Evolutionary conservation across 2,113 vertebrate genomes (phyloP).

Genomic region (Upupa epops): DNA sequence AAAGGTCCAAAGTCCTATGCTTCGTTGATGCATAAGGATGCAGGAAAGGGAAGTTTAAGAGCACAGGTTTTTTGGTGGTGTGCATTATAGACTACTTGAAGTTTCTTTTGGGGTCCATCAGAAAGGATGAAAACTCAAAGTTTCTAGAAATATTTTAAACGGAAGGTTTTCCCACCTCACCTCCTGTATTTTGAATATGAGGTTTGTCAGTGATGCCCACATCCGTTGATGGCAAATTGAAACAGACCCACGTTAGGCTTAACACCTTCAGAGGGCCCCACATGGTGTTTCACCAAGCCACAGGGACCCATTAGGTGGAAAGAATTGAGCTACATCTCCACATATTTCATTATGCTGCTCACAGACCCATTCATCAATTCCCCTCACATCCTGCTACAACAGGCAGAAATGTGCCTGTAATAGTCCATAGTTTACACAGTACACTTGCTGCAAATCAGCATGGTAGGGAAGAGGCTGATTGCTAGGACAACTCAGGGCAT

Average conservation of each 20-base stretch:
- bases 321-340: background rate
- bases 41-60: background rate
- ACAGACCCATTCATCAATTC: background rate
- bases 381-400: background rate
- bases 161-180: background rate
- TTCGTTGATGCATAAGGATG: background rate
- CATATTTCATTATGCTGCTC: background rate
- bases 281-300: background rate
- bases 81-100: background rate
- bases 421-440: background rate
- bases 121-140: background rate
- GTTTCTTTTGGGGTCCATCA: background rate
- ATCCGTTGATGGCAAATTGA: background rate
- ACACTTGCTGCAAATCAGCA: background rate
- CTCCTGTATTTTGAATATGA: background rate
- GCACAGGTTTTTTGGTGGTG: background rate
- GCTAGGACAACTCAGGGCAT: background rate
- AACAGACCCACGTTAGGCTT: background rate
- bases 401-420: background rate
- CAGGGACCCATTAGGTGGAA: background rate
- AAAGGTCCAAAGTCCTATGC: background rate
- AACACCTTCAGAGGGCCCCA: background rate
- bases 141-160: background rate
- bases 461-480: background rate
- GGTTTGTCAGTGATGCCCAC: background rate